phyloP scores from a whole-genome alignment of 2,888 invertebrate genomes.

The Aromia moschata region DNA sequence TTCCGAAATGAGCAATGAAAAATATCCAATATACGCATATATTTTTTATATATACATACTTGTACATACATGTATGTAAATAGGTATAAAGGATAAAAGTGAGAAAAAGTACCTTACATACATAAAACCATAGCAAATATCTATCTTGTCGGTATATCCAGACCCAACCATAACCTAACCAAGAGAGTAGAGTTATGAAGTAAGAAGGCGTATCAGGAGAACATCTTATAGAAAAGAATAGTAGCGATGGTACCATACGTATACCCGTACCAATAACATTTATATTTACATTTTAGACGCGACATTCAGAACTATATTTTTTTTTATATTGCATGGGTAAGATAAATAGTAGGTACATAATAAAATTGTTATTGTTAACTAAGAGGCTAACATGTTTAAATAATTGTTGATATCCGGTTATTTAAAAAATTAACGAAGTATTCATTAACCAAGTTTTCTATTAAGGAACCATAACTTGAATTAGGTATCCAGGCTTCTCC shows the following conservation, averaged over 20 bases:
- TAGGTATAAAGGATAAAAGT: not conserved
- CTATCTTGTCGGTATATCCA: too few relatives aligned
- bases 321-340: too few relatives aligned
- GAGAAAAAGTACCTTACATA: not conserved
- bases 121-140: too few relatives aligned
- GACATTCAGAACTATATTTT: not conserved
- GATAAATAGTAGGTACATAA: too few relatives aligned
- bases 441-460: not conserved
- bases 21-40: too few relatives aligned
- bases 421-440: not conserved
- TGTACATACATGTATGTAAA: not conserved
- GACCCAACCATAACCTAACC: not conserved
- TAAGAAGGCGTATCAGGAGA: not conserved
- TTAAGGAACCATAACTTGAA: conserved; percentile 2
- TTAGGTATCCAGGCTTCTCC: not conserved
- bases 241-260: not conserved
- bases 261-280: not conserved
- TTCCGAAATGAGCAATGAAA: too few relatives aligned
- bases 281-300: not conserved
- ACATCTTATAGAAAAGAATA: not conserved
- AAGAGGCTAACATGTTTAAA: too few relatives aligned
- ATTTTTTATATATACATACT: too few relatives aligned
- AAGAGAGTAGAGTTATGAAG: not conserved
- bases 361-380: too few relatives aligned
- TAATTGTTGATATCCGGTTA: not conserved